These are phyloP conservation scores for Penaeus chinensis DNA, from an alignment of 1,140 invertebrate genomes.

Conservation along the genomic window DNA sequence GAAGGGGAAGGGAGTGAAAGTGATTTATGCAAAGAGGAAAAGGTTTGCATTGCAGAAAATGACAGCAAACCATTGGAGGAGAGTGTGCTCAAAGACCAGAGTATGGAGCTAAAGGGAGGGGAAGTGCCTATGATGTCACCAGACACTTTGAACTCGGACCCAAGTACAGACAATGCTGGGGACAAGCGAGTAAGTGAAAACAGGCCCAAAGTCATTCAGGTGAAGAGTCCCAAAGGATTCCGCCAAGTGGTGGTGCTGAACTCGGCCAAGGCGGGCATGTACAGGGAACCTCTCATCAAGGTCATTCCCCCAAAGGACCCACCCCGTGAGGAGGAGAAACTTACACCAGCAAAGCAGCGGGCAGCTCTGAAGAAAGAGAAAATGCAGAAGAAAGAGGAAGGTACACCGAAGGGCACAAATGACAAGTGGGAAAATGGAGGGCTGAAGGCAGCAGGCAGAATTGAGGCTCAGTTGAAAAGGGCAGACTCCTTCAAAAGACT, in stretches of 20 bases:
- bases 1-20: background rate
- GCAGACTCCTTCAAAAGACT: too few species aligned
- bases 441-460: too few species aligned
- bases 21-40: background rate
- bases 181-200: background rate
- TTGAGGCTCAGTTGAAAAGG: too few species aligned
- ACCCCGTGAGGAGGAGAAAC: slow-evolving; percentile 43
- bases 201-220: slow-evolving; percentile 40
- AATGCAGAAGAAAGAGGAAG: slow-evolving; percentile 20
- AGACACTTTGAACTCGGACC: too few species aligned
- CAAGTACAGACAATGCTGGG: background rate
- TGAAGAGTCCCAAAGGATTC: slow-evolving; percentile 34
- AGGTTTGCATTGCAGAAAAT: background rate
- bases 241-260: slow-evolving; percentile 45
- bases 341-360: background rate
- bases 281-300: slow-evolving; percentile 34
- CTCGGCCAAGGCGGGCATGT: slow-evolving; percentile 36
- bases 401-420: background rate
- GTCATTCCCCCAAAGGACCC: slow-evolving; percentile 47
- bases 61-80: too few species aligned
- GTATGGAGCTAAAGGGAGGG: too few species aligned
- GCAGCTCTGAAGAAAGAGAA: background rate
- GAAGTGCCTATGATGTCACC: too few species aligned
- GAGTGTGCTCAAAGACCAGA: too few species aligned
- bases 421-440: too few species aligned